Evolutionary conservation across 2,888 invertebrate species (phyloP), one percentile per base, ranked within the genome.

Genomic region (Athalia circularis): DNA sequence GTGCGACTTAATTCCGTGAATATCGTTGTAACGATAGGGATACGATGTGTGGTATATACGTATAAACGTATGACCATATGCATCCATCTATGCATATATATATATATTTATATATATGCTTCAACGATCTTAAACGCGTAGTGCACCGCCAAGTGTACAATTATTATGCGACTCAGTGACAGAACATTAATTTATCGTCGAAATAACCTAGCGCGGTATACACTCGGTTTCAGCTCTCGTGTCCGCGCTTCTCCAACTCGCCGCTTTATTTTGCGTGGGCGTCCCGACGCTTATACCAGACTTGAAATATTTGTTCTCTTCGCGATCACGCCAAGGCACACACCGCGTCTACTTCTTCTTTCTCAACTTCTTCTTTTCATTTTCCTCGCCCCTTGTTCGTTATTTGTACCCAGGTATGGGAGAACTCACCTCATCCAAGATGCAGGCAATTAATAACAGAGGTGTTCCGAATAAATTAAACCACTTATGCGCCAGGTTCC

Each of bases 381-480:
- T 83, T 84, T 84, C 84, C 80, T 83, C 86, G 29, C 29, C 29
- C 29, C 84, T 86, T 88, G 88, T 89, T 88, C 87, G 88, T 89
- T 89, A 88, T 89, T 89, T 88, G 89, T 89, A 88, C 87, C 87
- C 88, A 86, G 87, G 87, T 87, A 82, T 8, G 43, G 81, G 82
- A 83, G 80, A 82, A 83, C 82, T 82, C 82, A 80, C 82, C 83
- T 82, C 84, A 78, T 65, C 81, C 79, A 70, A 81, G 83, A 84
- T 80, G 82, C 84, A 83, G 85, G 86, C 89, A 87, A 89, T 89
- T 89, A 89, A 89, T 89, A 89, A 88, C 88, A 85, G 85, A 87
- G 87, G 87, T 88, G 88, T 86, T 88, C 87, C 88, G 86, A 87
- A 89, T 89, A 88, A 89, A 89, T 88, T 88, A 88, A 88, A 88